These are phyloP conservation scores for Morbakka virulenta DNA, from an alignment of 30 jellyfish, hydroid and myxozoan species.

Conservation along the genomic window DNA sequence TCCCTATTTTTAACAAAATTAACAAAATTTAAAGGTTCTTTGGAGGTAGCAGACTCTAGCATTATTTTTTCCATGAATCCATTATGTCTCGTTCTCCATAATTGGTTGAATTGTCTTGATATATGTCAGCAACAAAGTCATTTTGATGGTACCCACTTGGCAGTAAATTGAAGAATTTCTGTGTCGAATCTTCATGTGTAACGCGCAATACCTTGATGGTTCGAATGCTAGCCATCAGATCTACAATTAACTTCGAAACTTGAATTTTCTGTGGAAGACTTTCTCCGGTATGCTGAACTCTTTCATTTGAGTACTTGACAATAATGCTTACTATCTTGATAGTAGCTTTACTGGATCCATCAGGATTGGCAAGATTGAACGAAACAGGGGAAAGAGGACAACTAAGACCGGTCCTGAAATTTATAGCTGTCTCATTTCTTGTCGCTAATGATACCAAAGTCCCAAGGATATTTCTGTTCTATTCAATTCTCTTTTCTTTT, in stretches of 20 bases:
- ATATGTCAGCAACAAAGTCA: neutral
- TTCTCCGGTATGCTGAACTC: constrained; percentile 6
- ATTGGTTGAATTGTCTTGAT: neutral
- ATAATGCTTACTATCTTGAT: constrained; percentile 8
- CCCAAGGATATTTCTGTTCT: constrained; percentile 45
- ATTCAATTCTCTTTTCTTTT: constrained; percentile 22
- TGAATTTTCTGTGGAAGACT: neutral
- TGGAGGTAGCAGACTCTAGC: neutral
- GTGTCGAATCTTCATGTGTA: neutral
- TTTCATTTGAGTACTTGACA: neutral
- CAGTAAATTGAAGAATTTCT: constrained; percentile 8
- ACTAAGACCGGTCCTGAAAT: constrained; percentile 12
- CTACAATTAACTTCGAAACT: constrained; percentile 2
- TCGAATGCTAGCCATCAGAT: neutral
- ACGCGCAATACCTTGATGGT: neutral
- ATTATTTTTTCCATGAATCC: neutral
- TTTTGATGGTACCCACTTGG: neutral
- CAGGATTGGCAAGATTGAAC: constrained; percentile 42
- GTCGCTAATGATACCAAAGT: constrained; percentile 21
- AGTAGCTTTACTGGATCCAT: constrained; percentile 38
- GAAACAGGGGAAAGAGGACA: constrained; percentile 50
- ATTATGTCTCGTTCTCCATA: neutral
- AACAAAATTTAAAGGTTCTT: neutral
- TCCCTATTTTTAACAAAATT: neutral
- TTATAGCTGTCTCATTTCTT: constrained; percentile 7